phyloP scores from a whole-genome alignment of 2,797 vertebrate genomes.

The Coranthus polyacanthus region DNA sequence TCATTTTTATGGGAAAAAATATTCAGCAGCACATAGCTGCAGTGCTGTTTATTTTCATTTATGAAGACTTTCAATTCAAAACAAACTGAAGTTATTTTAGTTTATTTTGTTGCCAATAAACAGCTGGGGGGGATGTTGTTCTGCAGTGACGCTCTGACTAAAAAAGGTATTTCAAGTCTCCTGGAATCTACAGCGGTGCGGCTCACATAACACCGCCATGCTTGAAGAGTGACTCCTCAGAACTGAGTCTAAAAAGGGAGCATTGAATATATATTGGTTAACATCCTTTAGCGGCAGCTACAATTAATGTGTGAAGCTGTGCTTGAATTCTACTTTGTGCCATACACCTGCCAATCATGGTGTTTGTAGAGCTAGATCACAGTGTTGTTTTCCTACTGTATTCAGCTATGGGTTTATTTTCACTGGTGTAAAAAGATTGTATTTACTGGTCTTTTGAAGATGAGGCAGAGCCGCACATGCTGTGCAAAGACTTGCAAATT shows the following conservation, averaged over 20 bases:
- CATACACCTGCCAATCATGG: slow-evolving; percentile 79
- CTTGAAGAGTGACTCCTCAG: slow-evolving; percentile 83
- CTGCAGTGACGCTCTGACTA: slow-evolving; percentile 72
- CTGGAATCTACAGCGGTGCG: slow-evolving; percentile 69
- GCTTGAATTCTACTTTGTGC: slow-evolving; percentile 75
- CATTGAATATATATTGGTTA: slow-evolving; percentile 89
- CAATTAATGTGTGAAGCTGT: slow-evolving; percentile 80
- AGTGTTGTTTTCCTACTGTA: slow-evolving; percentile 77
- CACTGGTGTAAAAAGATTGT: slow-evolving; percentile 67
- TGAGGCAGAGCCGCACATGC: slow-evolving; percentile 57
- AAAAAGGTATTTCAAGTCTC: slow-evolving; percentile 84
- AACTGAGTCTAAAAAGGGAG: slow-evolving; percentile 84
- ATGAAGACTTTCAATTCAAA: slow-evolving; percentile 89
- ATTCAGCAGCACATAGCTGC: slow-evolving; percentile 71
- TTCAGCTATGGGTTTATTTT: slow-evolving; percentile 75
- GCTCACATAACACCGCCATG: slow-evolving; percentile 69
- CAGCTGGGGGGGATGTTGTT: slow-evolving; percentile 85
- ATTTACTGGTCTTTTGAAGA: slow-evolving; percentile 81
- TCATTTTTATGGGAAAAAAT: slow-evolving; percentile 51
- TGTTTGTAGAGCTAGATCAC: slow-evolving; percentile 79
- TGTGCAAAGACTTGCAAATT: slow-evolving; percentile 77
- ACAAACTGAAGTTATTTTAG: slow-evolving; percentile 89
- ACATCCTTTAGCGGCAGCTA: slow-evolving; percentile 79
- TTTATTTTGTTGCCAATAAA: slow-evolving; percentile 87
- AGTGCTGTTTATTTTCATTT: slow-evolving; percentile 89